Evolutionary conservation across 2,113 vertebrate species (phyloP), one percentile per base, ranked within the genome.

Genomic region (Gobio gobio): DNA sequence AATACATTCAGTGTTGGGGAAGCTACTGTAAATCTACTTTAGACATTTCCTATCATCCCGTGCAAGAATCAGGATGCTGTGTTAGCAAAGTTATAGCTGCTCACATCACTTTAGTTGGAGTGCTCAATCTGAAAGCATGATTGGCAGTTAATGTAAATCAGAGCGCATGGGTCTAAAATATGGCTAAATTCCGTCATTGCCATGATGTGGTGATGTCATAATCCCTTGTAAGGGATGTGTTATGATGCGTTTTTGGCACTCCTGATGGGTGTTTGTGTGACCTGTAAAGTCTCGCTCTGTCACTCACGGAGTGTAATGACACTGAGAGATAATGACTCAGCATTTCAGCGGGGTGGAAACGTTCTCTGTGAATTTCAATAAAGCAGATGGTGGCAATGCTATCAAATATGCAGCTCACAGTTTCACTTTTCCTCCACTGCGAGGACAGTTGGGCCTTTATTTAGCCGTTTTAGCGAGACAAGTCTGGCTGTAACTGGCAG

Each of bases 321-420:
- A 63, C 73, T 90, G 83, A 93, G 83, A 93, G 90, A 87, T 88
- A 89, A 87, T 90, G 91, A 94, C 89, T 93, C 93, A 93, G 93
- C 93, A 93, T 58, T 80, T 82, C 54, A 49, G 58, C 58, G 2
- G 61, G 47, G 24, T 54, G 76, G 58, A 54, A 56, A 72, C 20
- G 29, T 81, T 68, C 87, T 83, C 87, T 63, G 75, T 85, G 91
- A 89, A 92, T 94, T 91, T 87, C 89, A 91, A 91, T 90, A 86
- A 88, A 88, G 88, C 89, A 90, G 89, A 92, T 88, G 87, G 87
- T 87, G 64, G 80, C 12, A 20, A 73, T 83, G 82, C 78, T 81
- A 83, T 85, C 72, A 89, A 87, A 74, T 63, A 59, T 33, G 24
- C 83, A 7, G 47, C 74, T 49, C 40, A 74, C 75, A 77, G 74